Evolutionary conservation across 2,797 vertebrate species (phyloP).

Genomic region (Tragopan temminckii): DNA sequence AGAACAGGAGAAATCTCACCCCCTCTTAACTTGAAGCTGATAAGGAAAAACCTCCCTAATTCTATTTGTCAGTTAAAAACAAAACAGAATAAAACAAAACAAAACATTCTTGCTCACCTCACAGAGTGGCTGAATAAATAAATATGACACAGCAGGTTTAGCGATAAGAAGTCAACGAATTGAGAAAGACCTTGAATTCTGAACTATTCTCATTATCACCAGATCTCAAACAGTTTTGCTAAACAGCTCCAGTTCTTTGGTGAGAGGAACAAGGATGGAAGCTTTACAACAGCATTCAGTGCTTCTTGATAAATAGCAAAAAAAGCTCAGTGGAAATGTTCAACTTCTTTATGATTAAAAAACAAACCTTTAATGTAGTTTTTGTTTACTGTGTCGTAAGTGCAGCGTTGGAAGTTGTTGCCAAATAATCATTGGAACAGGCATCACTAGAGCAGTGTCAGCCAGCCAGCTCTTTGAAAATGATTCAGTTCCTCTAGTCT

Average conservation of each 20-base stretch:
- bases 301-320: constrained; percentile 80
- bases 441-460: constrained; percentile 81
- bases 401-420: constrained; percentile 83
- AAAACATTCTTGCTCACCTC: neutral
- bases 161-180: neutral
- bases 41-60: neutral
- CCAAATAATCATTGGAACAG: constrained; percentile 84
- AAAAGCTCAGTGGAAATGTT: constrained; percentile 78
- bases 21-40: constrained; percentile 8
- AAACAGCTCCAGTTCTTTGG: constrained; percentile 54
- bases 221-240: constrained; percentile 22
- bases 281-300: constrained; percentile 67
- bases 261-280: constrained; percentile 60
- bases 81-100: neutral
- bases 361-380: constrained; percentile 85
- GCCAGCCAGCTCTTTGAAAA: constrained; percentile 85
- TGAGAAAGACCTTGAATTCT: constrained; percentile 28
- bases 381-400: constrained; percentile 86
- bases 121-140: constrained; percentile 21
- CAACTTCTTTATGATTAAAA: constrained; percentile 82
- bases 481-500: constrained; percentile 85
- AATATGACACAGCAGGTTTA: constrained; percentile 20
- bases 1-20: constrained; percentile 24
- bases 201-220: neutral
- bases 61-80: neutral